Percentiles rank a stretch among this genome's conserved stretches.
Evolutionary conservation across 2,888 invertebrate species (phyloP).

Genomic region (Macrophya alboannulata): DNA sequence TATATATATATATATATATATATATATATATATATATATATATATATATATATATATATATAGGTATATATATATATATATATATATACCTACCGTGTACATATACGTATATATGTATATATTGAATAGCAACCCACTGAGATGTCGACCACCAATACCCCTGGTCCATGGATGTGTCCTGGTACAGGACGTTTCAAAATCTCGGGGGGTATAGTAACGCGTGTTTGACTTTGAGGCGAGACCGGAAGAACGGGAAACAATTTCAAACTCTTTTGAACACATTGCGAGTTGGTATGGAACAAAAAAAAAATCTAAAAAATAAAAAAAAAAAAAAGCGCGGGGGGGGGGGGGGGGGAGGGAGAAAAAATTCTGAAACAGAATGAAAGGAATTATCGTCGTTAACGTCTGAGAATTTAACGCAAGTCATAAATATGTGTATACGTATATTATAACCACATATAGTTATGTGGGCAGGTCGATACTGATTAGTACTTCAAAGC

Average conservation of each 20-base stretch:
- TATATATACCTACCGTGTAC: not conserved
- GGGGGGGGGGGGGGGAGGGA: too few species aligned
- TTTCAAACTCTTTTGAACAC: not conserved
- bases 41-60: not conserved
- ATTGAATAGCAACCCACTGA: conserved; percentile 12
- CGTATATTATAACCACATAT: not conserved
- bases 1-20: not conserved
- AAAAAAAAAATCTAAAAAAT: not conserved
- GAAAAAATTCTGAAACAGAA: too few species aligned
- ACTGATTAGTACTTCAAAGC: conserved; percentile 77
- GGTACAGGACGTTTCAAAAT: conserved; percentile 31
- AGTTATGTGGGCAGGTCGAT: conserved; percentile 69
- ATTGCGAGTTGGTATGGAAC: not conserved
- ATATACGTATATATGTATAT: not conserved
- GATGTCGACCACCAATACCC: conserved; percentile 9
- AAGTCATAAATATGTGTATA: not conserved
- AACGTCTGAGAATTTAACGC: not conserved
- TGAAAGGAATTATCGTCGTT: not conserved
- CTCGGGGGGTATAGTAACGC: not conserved
- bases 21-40: not conserved
- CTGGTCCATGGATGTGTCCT: conserved; percentile 9
- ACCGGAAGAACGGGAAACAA: not conserved
- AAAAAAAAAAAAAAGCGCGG: not conserved
- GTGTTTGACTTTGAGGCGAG: not conserved
- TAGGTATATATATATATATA: not conserved